Base-by-base conservation (phyloP, 2,888 invertebrate genomes). In the Erpobdella octoculata region DNA sequence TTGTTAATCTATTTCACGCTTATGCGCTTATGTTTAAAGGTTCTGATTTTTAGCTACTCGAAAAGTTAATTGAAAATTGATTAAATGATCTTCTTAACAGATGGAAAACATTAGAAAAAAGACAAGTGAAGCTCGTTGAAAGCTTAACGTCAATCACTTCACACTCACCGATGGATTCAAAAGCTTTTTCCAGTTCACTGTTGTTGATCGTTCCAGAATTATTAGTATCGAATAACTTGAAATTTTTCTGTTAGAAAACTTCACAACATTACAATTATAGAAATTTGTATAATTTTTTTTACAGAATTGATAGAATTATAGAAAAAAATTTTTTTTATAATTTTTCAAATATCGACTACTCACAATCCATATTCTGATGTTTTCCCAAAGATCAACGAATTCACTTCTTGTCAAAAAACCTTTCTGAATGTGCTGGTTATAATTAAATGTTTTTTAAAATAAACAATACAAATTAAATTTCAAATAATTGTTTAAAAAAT, bases 191-290 rank as follows among this genome's bases (percentile, higher is more conserved):
- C 46, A 69, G 69, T 31, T 69, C 69, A 28, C 25, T 53, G 21
- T 36, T 35, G 36, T 69, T 36, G 21, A 69, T 69, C 18, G 69
- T 69, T 33, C 69, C 69, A 33, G 69, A 69, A 31, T 31, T 48
- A 58, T 69, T 58, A 21, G 53, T 35, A 46, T 69, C 69, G 35
- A 69, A 69, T 18, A 33, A 58, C 21, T n/a, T 18, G 21, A 69
- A 69, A 18, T 58, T 46, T n/a, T 69, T 36, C 69, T 69, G 53
- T 25, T 53, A 6, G 53, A 66, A n/a, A 37, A 66, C 8, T 46
- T 46, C 18, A 3, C 3, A 21, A 46, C 18, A 21, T 46, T 21
- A 46, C 1, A 53, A n/a, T 53, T 53, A 53, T 1, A 53, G 21
- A 53, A 53, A 25, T 6, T 18, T 5, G 21, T 9, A 12, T 53